Conservation (phyloP, 1,140 invertebrate genomes). For the Polypedilum vanderplanki region DNA sequence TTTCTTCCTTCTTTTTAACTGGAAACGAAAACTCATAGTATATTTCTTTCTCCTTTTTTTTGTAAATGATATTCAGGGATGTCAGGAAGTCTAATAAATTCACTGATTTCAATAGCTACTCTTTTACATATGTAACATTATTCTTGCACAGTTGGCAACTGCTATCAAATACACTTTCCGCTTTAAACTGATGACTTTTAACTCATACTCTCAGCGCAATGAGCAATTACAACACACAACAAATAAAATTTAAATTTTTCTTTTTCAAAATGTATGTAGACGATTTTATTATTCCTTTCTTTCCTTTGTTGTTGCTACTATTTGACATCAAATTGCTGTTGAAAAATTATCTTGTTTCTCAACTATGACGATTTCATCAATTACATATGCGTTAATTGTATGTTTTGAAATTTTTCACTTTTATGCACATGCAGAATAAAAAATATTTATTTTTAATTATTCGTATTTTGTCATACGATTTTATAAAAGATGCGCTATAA, state of each 20-base stretch:
- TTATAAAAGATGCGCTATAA: too few relatives aligned
- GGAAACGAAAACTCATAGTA: neutral
- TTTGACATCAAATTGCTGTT: constrained; percentile 5
- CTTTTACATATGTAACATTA: neutral
- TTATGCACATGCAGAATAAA: neutral
- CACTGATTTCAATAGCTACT: neutral
- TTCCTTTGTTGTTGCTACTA: neutral
- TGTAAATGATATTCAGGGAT: constrained; percentile 25
- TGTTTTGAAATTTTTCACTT: neutral
- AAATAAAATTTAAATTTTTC: constrained; percentile 29
- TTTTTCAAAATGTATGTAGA: constrained; percentile 3
- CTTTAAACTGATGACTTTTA: neutral
- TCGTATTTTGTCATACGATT: too few relatives aligned
- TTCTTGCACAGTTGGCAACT: neutral
- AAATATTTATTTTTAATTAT: too few relatives aligned
- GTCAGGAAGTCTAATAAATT: neutral
- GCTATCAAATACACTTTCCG: constrained; percentile 17
- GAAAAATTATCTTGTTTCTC: neutral
- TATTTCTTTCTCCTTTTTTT: neutral
- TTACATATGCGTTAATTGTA: too few relatives aligned
- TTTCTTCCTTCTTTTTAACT: neutral
- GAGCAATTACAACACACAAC: constrained; percentile 15
- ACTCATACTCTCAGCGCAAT: neutral
- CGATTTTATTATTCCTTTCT: neutral
- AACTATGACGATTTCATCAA: constrained; percentile 26